phyloP scores from a whole-genome alignment of 2,113 vertebrate species.

The Pagrus major region DNA sequence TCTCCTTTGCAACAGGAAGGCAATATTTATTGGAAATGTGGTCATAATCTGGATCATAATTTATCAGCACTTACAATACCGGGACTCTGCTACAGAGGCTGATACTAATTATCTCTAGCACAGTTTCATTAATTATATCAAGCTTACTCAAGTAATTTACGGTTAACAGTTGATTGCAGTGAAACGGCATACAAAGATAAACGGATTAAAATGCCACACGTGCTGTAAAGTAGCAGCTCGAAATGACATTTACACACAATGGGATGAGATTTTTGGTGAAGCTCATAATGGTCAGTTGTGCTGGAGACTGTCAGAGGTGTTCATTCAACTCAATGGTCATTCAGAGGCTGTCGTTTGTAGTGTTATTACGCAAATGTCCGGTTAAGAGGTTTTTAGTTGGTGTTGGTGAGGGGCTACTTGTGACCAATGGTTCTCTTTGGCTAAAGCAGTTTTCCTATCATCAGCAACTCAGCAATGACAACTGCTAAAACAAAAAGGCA shows the following conservation, averaged over 20 bases:
- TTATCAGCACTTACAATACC: slow-evolving; percentile 7
- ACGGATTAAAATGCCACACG: neutral
- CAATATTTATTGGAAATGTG: slow-evolving; percentile 32
- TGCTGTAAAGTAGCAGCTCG: neutral
- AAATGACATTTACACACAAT: neutral
- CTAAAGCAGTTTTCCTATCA: slow-evolving; percentile 3
- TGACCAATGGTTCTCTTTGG: slow-evolving; percentile 39
- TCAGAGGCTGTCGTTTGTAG: slow-evolving; percentile 49
- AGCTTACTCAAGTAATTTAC: neutral
- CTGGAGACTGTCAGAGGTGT: slow-evolving; percentile 20
- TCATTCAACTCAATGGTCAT: slow-evolving; percentile 51
- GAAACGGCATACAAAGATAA: neutral
- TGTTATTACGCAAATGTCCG: slow-evolving; percentile 56
- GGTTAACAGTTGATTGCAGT: slow-evolving; percentile 4
- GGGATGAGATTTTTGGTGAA: neutral
- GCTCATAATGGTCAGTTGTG: slow-evolving; percentile 15
- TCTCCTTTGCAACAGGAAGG: slow-evolving; percentile 4
- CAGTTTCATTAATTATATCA: slow-evolving; percentile 12
- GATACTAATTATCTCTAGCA: slow-evolving; percentile 12
- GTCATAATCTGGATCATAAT: slow-evolving; percentile 28
- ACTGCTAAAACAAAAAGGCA: slow-evolving; percentile 18
- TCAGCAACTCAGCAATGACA: neutral
- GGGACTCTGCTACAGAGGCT: slow-evolving; percentile 5
- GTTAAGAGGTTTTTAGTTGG: slow-evolving; percentile 50
- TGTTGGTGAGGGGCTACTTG: slow-evolving; percentile 52